These are phyloP conservation scores for Sebastes flavidus DNA, from an alignment of 2,797 vertebrate species.

Conservation along the genomic window DNA sequence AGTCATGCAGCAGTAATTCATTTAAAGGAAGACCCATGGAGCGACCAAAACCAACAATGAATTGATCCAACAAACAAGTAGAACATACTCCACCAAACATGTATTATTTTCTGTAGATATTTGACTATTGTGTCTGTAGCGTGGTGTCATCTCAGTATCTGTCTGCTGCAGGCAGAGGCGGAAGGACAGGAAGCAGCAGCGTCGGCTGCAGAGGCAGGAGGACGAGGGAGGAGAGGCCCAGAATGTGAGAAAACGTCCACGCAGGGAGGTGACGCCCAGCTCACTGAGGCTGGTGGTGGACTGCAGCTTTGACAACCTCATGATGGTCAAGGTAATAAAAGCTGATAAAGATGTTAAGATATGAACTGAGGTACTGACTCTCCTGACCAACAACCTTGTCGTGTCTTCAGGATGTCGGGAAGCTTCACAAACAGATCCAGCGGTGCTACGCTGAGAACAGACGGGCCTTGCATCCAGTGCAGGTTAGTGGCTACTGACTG, in stretches of 20 bases:
- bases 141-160: background rate
- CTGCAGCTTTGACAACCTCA: slow-evolving; percentile 94
- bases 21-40: background rate
- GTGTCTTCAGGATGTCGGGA: slow-evolving; percentile 89
- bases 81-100: background rate
- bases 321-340: slow-evolving; percentile 88
- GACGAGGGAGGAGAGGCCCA: slow-evolving; percentile 62
- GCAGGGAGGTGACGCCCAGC: slow-evolving; percentile 82
- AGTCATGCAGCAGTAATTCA: background rate
- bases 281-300: slow-evolving; percentile 90
- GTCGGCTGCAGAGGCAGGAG: slow-evolving; percentile 87
- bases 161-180: slow-evolving; percentile 85
- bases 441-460: slow-evolving; percentile 96
- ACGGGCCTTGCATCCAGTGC: slow-evolving; percentile 89
- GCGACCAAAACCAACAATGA: background rate
- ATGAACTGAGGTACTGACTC: background rate
- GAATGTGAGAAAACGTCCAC: slow-evolving; percentile 80
- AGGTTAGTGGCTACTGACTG: slow-evolving; percentile 77
- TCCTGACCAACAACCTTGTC: background rate
- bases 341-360: background rate
- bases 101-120: background rate
- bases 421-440: slow-evolving; percentile 98
- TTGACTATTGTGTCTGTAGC: background rate
- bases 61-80: background rate
- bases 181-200: slow-evolving; percentile 93